phyloP scores from a whole-genome alignment of 2,797 vertebrate species.

The Oreochromis grahami region DNA sequence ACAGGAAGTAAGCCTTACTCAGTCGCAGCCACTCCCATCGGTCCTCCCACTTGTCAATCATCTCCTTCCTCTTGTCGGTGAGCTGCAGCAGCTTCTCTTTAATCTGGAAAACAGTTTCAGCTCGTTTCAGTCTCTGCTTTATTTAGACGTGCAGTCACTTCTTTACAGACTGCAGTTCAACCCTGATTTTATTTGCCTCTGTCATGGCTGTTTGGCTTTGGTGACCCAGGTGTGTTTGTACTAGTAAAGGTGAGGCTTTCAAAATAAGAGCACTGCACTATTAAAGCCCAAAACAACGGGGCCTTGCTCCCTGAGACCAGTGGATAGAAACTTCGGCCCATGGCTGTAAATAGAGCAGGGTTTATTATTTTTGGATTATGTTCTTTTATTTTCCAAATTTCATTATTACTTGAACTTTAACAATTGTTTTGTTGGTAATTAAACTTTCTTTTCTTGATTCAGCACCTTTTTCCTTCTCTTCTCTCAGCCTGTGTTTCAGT shows the following conservation, averaged over 20 bases:
- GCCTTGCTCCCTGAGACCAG: background rate
- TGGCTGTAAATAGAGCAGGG: background rate
- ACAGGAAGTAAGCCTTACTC: slow-evolving; percentile 76
- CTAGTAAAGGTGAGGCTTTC: background rate
- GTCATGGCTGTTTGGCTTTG: background rate
- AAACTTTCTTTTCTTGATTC: background rate
- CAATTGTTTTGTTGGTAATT: background rate
- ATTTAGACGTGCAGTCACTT: background rate
- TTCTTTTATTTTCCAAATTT: background rate
- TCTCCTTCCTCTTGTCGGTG: slow-evolving; percentile 97
- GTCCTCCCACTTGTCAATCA: slow-evolving; percentile 99
- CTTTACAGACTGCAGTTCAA: background rate
- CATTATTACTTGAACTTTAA: background rate
- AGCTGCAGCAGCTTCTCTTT: slow-evolving; percentile 94
- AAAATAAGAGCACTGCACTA: background rate
- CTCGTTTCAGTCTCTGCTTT: background rate
- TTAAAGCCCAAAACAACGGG: background rate
- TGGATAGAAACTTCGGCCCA: rapidly evolving
- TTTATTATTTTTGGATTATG: background rate
- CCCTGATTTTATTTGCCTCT: background rate
- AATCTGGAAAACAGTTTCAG: slow-evolving; percentile 73
- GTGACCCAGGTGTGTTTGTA: background rate
- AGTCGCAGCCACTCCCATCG: slow-evolving; percentile 98
- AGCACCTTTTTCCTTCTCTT: background rate
- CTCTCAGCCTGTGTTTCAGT: background rate